Percentiles rank a stretch among this genome's conserved stretches.
phyloP scores from a whole-genome alignment of 1,140 invertebrate species.

The Heliconius congener region DNA sequence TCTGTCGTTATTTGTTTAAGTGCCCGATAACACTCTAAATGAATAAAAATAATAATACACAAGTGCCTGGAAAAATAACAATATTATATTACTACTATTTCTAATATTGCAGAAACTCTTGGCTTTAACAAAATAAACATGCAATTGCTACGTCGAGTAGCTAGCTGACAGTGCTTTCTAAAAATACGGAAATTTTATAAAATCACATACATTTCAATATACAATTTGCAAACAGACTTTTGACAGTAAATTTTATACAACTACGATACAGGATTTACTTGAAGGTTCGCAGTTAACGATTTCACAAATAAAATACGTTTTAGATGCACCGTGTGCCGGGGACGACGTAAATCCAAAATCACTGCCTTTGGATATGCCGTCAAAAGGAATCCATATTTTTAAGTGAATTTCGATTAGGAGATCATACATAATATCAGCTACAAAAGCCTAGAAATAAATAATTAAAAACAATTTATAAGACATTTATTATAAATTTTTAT shows the following conservation, averaged over 20 bases:
- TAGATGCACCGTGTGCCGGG: constrained; percentile 27
- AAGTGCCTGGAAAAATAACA: background rate
- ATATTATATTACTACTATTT: background rate
- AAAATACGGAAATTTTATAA: constrained; percentile 10
- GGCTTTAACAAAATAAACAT: background rate
- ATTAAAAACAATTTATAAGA: too few species aligned
- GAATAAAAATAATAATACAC: background rate
- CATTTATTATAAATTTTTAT: too few species aligned
- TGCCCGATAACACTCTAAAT: background rate
- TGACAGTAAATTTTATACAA: constrained; percentile 13
- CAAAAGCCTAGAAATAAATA: too few species aligned
- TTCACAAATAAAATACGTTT: constrained; percentile 38
- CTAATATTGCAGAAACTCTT: background rate
- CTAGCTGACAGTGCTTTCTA: background rate
- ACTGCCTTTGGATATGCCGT: background rate
- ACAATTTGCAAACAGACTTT: constrained; percentile 10
- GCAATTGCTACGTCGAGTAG: background rate
- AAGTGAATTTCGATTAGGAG: background rate
- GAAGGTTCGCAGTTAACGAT: constrained; percentile 31
- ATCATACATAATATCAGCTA: background rate
- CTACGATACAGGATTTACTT: constrained; percentile 14
- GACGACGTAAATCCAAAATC: background rate
- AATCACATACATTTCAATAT: constrained; percentile 7
- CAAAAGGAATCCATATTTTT: constrained; percentile 18
- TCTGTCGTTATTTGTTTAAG: background rate